A percentile compares a stretch with the other conserved stretches of the same genome.
Evolutionary conservation across 2,797 vertebrate genomes (phyloP).

Genomic region (Micromesistius poutassou): DNA sequence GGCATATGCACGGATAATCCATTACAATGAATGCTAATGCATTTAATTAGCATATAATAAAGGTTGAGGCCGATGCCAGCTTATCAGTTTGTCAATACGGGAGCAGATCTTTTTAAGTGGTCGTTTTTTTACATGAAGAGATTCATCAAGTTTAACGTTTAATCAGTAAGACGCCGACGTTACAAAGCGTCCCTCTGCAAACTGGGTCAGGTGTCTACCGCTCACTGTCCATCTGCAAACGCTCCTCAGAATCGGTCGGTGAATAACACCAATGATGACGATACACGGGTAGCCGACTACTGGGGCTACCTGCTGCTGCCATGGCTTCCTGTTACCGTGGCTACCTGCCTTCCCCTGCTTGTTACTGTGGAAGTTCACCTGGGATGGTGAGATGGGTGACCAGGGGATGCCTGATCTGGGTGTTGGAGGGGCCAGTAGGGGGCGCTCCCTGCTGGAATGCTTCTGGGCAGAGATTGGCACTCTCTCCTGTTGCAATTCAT

Average conservation of each 20-base stretch:
- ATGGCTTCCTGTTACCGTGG: background rate
- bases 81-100: background rate
- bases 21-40: constrained; percentile 1
- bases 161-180: background rate
- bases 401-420: background rate
- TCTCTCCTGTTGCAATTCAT: background rate
- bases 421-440: background rate
- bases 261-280: background rate
- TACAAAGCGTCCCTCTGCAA: background rate
- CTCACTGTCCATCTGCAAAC: background rate
- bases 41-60: background rate
- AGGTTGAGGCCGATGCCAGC: background rate
- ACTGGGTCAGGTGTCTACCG: background rate
- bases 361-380: background rate
- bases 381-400: background rate
- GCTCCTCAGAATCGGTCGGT: background rate
- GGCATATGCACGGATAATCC: background rate
- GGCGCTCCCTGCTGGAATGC: background rate
- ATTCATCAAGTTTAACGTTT: background rate
- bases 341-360: background rate
- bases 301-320: background rate
- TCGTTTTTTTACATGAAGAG: background rate
- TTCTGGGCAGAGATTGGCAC: too few relatives aligned
- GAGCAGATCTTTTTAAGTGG: constrained; percentile 1
- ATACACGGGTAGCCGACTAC: background rate